Evolutionary conservation across 2,888 invertebrate genomes (phyloP).

Genomic region (Scaptomyza flava): DNA sequence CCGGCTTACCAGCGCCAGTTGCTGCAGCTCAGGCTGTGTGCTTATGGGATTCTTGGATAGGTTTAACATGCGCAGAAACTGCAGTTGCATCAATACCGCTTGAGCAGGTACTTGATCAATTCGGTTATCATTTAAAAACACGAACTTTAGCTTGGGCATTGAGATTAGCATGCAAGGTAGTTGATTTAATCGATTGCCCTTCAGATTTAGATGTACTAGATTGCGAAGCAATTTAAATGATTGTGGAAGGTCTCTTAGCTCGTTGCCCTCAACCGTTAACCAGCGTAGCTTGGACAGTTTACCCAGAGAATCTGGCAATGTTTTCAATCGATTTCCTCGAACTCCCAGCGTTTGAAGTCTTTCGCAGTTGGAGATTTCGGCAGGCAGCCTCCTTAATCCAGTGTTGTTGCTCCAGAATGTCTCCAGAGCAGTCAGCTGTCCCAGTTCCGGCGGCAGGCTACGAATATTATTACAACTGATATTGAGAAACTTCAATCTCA

Average conservation of each 20-base stretch:
- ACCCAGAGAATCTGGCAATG: slow-evolving; percentile 87
- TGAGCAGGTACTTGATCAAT: slow-evolving; percentile 65
- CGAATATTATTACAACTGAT: slow-evolving; percentile 88
- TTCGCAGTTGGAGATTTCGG: slow-evolving; percentile 87
- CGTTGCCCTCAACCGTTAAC: slow-evolving; percentile 88
- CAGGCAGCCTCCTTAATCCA: slow-evolving; percentile 86
- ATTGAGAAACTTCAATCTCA: slow-evolving; percentile 87
- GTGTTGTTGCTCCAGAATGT: slow-evolving; percentile 89
- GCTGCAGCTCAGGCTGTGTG: slow-evolving; percentile 34
- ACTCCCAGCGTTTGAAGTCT: slow-evolving; percentile 88
- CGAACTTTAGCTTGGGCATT: slow-evolving; percentile 85
- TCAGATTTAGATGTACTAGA: slow-evolving; percentile 88
- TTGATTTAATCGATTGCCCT: slow-evolving; percentile 85
- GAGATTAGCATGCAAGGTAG: slow-evolving; percentile 85
- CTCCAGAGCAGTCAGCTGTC: slow-evolving; percentile 87
- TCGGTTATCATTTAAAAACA: slow-evolving; percentile 86
- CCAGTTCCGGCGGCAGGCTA: slow-evolving; percentile 87
- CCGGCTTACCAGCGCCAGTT: slow-evolving; percentile 50
- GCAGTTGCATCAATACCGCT: slow-evolving; percentile 59
- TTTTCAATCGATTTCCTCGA: slow-evolving; percentile 87
- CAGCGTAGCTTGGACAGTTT: slow-evolving; percentile 87
- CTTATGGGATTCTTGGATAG: slow-evolving; percentile 85
- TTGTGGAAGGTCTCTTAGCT: slow-evolving; percentile 85
- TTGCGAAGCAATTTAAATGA: slow-evolving; percentile 85
- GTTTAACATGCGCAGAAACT: slow-evolving; percentile 86